Conservation (phyloP, 2,113 vertebrate genomes). For the Ammodytes marinus region DNA sequence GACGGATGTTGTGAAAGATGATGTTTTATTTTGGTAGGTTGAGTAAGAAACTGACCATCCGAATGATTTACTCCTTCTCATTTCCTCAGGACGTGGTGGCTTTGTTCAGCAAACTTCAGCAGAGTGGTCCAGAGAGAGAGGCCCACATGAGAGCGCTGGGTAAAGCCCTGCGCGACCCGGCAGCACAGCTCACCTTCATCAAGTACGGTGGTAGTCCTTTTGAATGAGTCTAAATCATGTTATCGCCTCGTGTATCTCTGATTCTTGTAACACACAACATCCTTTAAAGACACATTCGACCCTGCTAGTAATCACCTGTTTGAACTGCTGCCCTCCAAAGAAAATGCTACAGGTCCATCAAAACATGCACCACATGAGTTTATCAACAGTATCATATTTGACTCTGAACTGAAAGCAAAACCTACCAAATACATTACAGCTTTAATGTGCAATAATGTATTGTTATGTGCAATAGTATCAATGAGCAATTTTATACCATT, state of each 20-base stretch:
- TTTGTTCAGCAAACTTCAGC: slow-evolving; percentile 85
- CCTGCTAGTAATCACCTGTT: too few species aligned
- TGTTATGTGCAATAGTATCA: too few species aligned
- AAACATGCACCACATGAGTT: too few species aligned
- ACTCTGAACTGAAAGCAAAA: too few species aligned
- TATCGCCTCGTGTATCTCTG: neutral
- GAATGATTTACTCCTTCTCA: neutral
- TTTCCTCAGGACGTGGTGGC: slow-evolving; percentile 80
- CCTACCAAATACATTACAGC: too few species aligned
- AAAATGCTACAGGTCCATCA: too few species aligned
- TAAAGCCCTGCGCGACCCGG: slow-evolving; percentile 84
- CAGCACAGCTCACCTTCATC: slow-evolving; percentile 89
- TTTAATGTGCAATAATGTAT: too few species aligned
- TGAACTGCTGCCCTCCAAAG: too few species aligned
- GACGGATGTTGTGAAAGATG: neutral
- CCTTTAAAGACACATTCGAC: too few species aligned
- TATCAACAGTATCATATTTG: too few species aligned
- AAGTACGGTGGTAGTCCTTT: slow-evolving; percentile 79
- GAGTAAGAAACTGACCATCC: neutral
- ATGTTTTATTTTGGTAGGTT: neutral
- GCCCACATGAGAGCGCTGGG: slow-evolving; percentile 82
- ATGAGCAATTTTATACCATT: too few species aligned
- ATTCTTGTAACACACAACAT: neutral
- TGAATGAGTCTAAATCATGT: neutral
- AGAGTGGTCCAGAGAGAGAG: slow-evolving; percentile 82